Evolutionary conservation across 2,888 invertebrate genomes (phyloP).

Genomic region (Drosophila parthenogenetica): DNA sequence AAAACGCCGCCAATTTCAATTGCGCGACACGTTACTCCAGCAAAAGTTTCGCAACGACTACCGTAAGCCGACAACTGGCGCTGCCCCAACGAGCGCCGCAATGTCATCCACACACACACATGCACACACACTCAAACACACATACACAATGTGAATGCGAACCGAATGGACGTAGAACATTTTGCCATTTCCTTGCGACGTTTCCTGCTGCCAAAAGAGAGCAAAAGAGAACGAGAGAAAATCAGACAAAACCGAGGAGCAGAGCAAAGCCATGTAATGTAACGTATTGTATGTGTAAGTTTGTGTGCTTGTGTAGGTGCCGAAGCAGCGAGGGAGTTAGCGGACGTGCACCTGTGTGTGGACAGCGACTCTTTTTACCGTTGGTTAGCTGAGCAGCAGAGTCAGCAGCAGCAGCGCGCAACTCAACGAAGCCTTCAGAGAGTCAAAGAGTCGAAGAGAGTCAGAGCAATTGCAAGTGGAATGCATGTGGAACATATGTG

Average conservation of each 20-base stretch:
- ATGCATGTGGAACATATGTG: slow-evolving; percentile 15
- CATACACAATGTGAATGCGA: slow-evolving; percentile 21
- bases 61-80: slow-evolving; percentile 74
- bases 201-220: slow-evolving; percentile 64
- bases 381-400: slow-evolving; percentile 18
- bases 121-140: slow-evolving; percentile 25
- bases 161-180: slow-evolving; percentile 70
- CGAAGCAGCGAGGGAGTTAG: slow-evolving; percentile 30
- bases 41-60: slow-evolving; percentile 85
- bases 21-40: slow-evolving; percentile 83
- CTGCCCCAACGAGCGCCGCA: slow-evolving; percentile 72
- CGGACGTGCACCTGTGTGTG: slow-evolving; percentile 40
- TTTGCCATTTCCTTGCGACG: slow-evolving; percentile 75
- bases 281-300: not conserved
- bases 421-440: slow-evolving; percentile 66
- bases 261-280: slow-evolving; percentile 34
- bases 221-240: slow-evolving; percentile 18
- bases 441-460: slow-evolving; percentile 32
- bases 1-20: slow-evolving; percentile 78
- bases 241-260: slow-evolving; percentile 16
- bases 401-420: slow-evolving; percentile 51
- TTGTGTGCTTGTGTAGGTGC: slow-evolving; percentile 27
- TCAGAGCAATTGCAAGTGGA: slow-evolving; percentile 54
- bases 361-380: slow-evolving; percentile 42
- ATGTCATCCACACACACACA: slow-evolving; percentile 71